Percentiles rank a stretch among this genome's conserved stretches.
Conservation (phyloP, 2,888 invertebrate species). For the Drosophila lacicola region DNA sequence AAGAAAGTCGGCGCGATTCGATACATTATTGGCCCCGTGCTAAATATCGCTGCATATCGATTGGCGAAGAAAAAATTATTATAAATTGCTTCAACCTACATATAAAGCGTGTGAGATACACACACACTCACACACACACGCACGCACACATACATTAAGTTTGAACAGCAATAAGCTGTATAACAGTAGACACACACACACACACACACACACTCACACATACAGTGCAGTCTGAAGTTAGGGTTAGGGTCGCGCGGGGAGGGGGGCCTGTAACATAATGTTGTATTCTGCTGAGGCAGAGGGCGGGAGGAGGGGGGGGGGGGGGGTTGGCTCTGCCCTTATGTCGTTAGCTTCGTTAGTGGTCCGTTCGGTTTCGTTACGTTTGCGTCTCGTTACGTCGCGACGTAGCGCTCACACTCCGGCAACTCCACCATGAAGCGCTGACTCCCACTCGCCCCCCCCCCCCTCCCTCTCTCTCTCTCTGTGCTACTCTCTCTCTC, state of each 20-base stretch:
- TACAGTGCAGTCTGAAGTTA: constrained; percentile 29
- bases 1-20: no score
- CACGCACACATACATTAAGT: constrained; percentile 61
- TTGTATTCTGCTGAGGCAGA: constrained; percentile 23
- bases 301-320: not conserved
- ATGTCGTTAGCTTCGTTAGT: constrained; percentile 66
- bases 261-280: constrained; percentile 60
- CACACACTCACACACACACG: constrained; percentile 33
- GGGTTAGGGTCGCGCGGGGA: constrained; percentile 24
- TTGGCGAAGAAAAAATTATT: constrained; percentile 79
- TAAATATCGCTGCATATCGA: constrained; percentile 74
- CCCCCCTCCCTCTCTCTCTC: not conserved
- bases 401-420: constrained; percentile 56
- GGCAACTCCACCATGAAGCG: constrained; percentile 33
- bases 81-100: constrained; percentile 83
- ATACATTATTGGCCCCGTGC: constrained; percentile 19
- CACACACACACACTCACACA: constrained; percentile 10
- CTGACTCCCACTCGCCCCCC: constrained; percentile 40
- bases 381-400: constrained; percentile 18
- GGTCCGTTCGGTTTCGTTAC: constrained; percentile 36
- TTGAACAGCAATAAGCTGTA: constrained; percentile 74
- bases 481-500: constrained; percentile 2
- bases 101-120: constrained; percentile 71
- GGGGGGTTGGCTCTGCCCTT: constrained; percentile 19
- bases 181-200: constrained; percentile 51